These are phyloP conservation scores for Antheraea mylitta DNA, from an alignment of 1,140 invertebrate species.

Conservation along the genomic window DNA sequence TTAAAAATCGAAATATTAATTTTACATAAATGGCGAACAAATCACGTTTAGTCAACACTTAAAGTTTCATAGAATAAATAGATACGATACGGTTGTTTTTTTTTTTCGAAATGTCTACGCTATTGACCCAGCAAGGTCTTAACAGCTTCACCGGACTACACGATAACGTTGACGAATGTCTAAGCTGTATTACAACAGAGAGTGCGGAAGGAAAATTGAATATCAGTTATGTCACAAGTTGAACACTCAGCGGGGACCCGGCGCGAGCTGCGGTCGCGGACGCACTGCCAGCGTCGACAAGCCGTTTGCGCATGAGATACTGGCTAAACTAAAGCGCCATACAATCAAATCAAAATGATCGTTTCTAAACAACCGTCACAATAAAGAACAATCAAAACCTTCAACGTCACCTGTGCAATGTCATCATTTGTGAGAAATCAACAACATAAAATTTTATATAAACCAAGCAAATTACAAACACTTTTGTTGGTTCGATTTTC, in stretches of 20 bases:
- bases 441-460: neutral
- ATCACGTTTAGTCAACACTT: constrained; percentile 7
- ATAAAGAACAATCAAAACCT: constrained; percentile 38
- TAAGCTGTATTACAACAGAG: constrained; percentile 8
- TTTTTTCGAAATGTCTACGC: too few relatives aligned
- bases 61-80: neutral
- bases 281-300: constrained; percentile 48
- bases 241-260: constrained; percentile 28
- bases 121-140: too few relatives aligned
- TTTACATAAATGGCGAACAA: neutral
- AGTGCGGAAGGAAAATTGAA: constrained; percentile 1
- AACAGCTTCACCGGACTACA: too few relatives aligned
- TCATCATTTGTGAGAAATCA: constrained; percentile 6
- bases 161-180: constrained; percentile 7
- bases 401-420: constrained; percentile 26
- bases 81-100: constrained; percentile 8
- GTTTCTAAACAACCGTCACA: constrained; percentile 37
- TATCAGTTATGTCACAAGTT: constrained; percentile 14
- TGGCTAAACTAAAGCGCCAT: constrained; percentile 35
- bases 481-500: neutral
- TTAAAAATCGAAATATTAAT: neutral
- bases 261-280: constrained; percentile 57
- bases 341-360: constrained; percentile 39
- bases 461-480: neutral
- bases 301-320: constrained; percentile 38